Percentiles rank a stretch among this genome's conserved stretches.
Evolutionary conservation across 2,113 vertebrate species (phyloP).

Genomic region (Nothocercus nigrocapillus): DNA sequence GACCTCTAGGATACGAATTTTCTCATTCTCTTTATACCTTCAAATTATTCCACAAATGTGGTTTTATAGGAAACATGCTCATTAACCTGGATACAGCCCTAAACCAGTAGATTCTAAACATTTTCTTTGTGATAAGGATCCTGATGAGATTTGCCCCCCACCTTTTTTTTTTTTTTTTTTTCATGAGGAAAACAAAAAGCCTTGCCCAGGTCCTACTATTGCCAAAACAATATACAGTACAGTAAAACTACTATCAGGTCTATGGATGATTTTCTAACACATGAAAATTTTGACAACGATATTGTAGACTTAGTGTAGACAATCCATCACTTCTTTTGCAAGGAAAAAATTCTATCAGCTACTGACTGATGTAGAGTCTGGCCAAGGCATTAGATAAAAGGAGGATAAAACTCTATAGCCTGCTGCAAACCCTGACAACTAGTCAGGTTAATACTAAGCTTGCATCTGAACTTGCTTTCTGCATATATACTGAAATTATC

Average conservation of each 20-base stretch:
- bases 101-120: rapidly evolving
- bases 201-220: background rate
- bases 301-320: background rate
- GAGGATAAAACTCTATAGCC: background rate
- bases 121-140: background rate
- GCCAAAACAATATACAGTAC: background rate
- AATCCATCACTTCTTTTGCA: background rate
- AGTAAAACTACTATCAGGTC: background rate
- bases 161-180: background rate
- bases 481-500: background rate
- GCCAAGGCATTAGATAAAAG: background rate
- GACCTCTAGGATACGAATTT: background rate
- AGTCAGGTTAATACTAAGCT: background rate
- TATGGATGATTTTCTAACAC: background rate
- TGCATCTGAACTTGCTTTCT: background rate
- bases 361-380: background rate
- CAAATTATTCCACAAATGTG: background rate
- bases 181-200: background rate
- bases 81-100: background rate
- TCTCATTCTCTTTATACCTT: background rate
- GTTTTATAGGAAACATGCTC: background rate
- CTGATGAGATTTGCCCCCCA: background rate
- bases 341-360: background rate
- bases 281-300: background rate
- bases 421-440: background rate